Evolutionary conservation across 2,797 vertebrate species (phyloP), one percentile per base, ranked within the genome.

Genomic region (Cirrhinus molitorella): DNA sequence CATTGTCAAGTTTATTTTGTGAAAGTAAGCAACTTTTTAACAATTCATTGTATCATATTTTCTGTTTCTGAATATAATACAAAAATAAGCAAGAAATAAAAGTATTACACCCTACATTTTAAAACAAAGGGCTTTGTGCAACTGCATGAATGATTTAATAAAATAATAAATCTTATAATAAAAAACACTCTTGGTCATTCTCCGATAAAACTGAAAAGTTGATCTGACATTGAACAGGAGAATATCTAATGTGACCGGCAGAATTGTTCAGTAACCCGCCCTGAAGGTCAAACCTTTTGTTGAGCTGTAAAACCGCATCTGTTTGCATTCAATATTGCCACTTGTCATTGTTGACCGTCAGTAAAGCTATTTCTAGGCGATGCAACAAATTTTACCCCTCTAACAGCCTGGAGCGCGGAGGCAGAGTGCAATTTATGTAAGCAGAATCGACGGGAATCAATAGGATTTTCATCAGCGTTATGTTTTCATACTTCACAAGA

Each of bases 391-490:
- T 92, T 92, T 91, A 87, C 89, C 88, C 92, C 88, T 87, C 80
- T 87, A 89, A 89, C 89, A 86, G 86, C 75, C 83, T 68, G 89
- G 88, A 87, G 85, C 77, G 88, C 79, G 88, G 90, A 91, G 91
- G 85, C 91, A 92, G 87, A 91, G 87, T 87, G 86, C 91, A 92
- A 93, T 95, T 91, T 93, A 89, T 95, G 93, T 94, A 88, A 94
- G 92, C 93, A 93, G 91, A 94, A 93, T 92, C 86, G 86, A 91
- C 88, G 80, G 79, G 83, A 88, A 94, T 95, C 94, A 84, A 95
- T 95, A 91, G 88, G 87, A 93, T 94, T 95, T 95, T 95, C 94
- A 95, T 95, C 94, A 94, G 92, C 87, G 91, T 93, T 94, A 91
- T 92, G 91, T 94, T 94, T 95, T 94, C 91, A 94, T 94, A 90